Base-by-base conservation (phyloP, 1,140 invertebrate genomes). In the Agrypnia vestita region DNA sequence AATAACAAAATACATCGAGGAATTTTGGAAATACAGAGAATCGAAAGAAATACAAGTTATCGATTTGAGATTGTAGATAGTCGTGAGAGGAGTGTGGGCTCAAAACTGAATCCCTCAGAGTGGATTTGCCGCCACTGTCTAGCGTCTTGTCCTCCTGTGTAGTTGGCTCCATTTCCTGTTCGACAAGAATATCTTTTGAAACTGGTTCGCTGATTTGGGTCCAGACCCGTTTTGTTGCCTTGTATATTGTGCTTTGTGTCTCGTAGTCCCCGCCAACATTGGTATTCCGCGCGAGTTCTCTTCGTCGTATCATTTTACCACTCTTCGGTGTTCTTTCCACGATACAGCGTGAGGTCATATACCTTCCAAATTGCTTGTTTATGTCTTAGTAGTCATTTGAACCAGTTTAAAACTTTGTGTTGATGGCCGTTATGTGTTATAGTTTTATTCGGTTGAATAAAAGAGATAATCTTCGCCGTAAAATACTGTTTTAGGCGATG, bases 171-270 rank as follows among this genome's bases (percentile, higher is more conserved):
- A 17, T 71, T 71, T 71, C 67, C 67, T 71, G 67, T 51, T 71
- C 19, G 19, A 25, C 67, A 21, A 49, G 46, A 71, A 71, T 51
- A 71, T 51, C 67, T 51, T 49, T 64, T 69, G 15, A 71, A 71
- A 71, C 67, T 71, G 67, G 67, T 71, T 71, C 67, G 59, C 25
- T 64, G 61, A 71, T 71, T 71, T 69, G 13, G 43, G 64, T 69
- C 46, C 67, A 25, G 47, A 71, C 67, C 46, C 17, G 67, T 49
- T 71, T n/a, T 15, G 64, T 19, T 71, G 67, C 49, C 10, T 51
- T 17, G 67, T 25, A 64, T 35, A 35, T 51, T 51, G 61, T 44
- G 46, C 67, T 71, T 71, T 71, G 67, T 51, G 9, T 71, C 46
- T 69, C 10, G 46, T 44, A 59, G 17, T 49, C 46, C 49, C 67